These are phyloP conservation scores for Phoxinus dragarum DNA, from an alignment of 2,797 vertebrate genomes.

Conservation along the genomic window DNA sequence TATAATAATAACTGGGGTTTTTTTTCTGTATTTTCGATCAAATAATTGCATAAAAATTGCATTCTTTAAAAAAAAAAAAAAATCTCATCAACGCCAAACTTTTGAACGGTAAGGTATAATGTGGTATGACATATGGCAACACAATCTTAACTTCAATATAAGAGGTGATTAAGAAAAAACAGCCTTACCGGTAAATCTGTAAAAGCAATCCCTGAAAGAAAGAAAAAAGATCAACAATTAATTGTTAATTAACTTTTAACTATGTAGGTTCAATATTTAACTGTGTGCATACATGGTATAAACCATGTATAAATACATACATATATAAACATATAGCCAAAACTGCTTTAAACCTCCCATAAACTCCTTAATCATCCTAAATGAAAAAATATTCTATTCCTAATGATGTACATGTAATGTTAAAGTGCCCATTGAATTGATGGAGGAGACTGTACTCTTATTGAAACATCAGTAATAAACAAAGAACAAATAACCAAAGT, in stretches of 20 bases:
- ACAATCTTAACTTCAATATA: neutral
- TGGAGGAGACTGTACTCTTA: neutral
- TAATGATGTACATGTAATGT: neutral
- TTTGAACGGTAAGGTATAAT: neutral
- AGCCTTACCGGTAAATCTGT: conserved; percentile 97
- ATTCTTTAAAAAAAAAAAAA: neutral
- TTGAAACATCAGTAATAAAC: neutral
- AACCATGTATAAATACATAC: no score
- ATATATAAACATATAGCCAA: neutral
- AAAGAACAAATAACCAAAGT: neutral
- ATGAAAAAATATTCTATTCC: neutral
- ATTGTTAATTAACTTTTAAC: no score
- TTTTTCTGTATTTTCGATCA: neutral
- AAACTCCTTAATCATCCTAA: neutral
- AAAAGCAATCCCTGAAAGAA: conserved; percentile 91
- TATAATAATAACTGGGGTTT: neutral
- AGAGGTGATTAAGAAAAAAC: neutral
- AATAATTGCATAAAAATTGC: neutral
- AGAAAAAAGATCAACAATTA: neutral
- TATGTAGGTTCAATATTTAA: neutral
- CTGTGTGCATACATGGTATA: neutral
- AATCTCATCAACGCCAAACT: neutral
- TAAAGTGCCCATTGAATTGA: neutral
- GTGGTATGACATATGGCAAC: neutral
- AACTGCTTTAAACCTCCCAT: neutral